Evolutionary conservation across 2,113 vertebrate genomes (phyloP), one percentile per base, ranked within the genome.

Genomic region (Chaetodon trifascialis): DNA sequence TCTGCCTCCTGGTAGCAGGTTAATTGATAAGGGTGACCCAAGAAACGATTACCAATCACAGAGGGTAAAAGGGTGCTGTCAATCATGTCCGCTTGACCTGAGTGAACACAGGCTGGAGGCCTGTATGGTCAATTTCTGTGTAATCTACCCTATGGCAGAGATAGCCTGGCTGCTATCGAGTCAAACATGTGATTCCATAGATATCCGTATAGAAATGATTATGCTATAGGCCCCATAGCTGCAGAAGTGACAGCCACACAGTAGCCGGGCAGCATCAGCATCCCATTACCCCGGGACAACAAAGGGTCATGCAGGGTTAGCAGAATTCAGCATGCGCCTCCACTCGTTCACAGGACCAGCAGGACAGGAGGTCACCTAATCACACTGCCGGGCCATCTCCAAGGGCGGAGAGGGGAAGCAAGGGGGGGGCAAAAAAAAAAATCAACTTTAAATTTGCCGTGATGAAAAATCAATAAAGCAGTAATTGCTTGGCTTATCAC

Each of bases 381-480:
- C 92, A 91, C 91, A 89, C 73, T 74, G 51, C 79, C 6, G 72
- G 59, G 60, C 67, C 75, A 56, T 87, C 78, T 76, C 82, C n/a
- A 86, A 79, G 81, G 94, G 81, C 92, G 54, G 54, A 59, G 23
- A 25, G 67, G 79, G 79, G 54, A 67, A 34, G 70, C 4, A 25
- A 46, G 15, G 34, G 10, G 47, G 12, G 47, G 15, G 40, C 16
- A 10, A 90, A 92, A 46, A 30, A 58, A 58, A 59, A 59, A 96
- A 97, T 95, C 95, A 96, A 96, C 96, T 96, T 96, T 91, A 96
- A 97, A 97, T 97, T 96, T 96, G 95, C 94, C 94, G 94, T 96
- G 97, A 98, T 99, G 96, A 98, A 98, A 98, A 99, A 99, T 99
- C 97, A 98, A 99, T 99, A 97, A 96, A 95, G 80, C 95, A 94